Conservation (phyloP, 1,140 invertebrate genomes). For the Diuraphis noxia region DNA sequence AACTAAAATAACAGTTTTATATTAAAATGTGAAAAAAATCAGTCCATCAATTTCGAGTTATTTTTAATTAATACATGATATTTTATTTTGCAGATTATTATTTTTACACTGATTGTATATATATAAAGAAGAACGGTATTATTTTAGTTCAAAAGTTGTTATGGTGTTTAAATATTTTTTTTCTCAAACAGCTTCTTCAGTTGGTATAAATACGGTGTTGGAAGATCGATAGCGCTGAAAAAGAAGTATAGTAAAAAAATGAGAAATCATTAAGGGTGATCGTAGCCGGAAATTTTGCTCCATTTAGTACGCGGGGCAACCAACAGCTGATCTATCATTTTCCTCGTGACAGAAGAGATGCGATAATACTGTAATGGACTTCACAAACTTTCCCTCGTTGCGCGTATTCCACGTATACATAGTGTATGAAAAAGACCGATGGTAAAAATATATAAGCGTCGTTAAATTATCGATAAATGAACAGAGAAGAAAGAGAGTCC, state of each 20-base stretch:
- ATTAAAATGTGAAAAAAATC: not conserved
- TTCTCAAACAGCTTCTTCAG: not conserved
- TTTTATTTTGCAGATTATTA: not conserved
- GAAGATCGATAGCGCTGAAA: constrained; percentile 19
- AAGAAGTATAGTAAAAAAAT: constrained; percentile 21
- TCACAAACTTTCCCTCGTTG: constrained; percentile 33
- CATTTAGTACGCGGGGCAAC: constrained; percentile 21
- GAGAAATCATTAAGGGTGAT: constrained; percentile 47
- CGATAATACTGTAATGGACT: constrained; percentile 51
- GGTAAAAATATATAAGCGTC: constrained; percentile 45
- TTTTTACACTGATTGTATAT: not conserved
- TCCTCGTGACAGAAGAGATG: constrained; percentile 45
- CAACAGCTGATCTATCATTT: constrained; percentile 43
- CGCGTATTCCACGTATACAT: not conserved
- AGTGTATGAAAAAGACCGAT: constrained; percentile 18
- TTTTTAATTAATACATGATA: not conserved
- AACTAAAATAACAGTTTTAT: not conserved
- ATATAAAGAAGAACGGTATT: not conserved
- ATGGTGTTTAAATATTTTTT: not conserved
- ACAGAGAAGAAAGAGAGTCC: constrained; percentile 19
- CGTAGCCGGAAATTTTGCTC: constrained; percentile 33
- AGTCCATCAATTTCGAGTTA: not conserved
- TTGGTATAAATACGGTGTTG: not conserved
- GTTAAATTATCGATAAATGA: constrained; percentile 51
- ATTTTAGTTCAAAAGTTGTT: not conserved